Percentiles rank a stretch among this genome's conserved stretches.
Evolutionary conservation across 2,888 invertebrate genomes (phyloP).

Genomic region (Leistus spinibarbis): DNA sequence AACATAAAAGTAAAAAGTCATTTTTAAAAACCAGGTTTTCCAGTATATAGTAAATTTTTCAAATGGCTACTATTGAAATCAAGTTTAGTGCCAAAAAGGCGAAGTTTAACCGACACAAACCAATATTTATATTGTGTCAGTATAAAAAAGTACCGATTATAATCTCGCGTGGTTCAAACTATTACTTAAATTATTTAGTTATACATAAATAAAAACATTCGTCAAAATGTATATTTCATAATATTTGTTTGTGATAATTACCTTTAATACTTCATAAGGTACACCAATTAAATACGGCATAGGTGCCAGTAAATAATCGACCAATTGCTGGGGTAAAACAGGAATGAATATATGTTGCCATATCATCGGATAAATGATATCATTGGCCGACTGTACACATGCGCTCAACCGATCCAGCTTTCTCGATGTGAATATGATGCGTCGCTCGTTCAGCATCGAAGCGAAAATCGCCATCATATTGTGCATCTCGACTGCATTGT

Average conservation of each 20-base stretch:
- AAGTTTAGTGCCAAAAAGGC: no score
- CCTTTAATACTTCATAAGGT: constrained; percentile 82
- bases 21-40: no score
- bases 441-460: constrained; percentile 90
- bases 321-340: constrained; percentile 84
- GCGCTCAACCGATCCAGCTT: constrained; percentile 89
- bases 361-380: constrained; percentile 95
- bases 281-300: constrained; percentile 99
- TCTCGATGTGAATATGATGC: constrained; percentile 91
- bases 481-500: constrained; percentile 92
- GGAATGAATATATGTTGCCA: constrained; percentile 99
- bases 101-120: no score
- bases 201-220: not conserved
- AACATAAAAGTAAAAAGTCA: no score
- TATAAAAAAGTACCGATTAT: no score
- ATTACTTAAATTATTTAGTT: no score
- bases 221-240: not conserved
- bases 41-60: no score
- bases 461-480: constrained; percentile 97
- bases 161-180: no score
- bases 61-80: no score
- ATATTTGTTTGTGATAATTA: constrained; percentile 52
- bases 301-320: constrained; percentile 91
- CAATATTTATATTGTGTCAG: no score
- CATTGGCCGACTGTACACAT: constrained; percentile 91